These are phyloP conservation scores for Crossaster papposus DNA, from an alignment of 53 echinoderm and acorn worm genomes.

Conservation along the genomic window DNA sequence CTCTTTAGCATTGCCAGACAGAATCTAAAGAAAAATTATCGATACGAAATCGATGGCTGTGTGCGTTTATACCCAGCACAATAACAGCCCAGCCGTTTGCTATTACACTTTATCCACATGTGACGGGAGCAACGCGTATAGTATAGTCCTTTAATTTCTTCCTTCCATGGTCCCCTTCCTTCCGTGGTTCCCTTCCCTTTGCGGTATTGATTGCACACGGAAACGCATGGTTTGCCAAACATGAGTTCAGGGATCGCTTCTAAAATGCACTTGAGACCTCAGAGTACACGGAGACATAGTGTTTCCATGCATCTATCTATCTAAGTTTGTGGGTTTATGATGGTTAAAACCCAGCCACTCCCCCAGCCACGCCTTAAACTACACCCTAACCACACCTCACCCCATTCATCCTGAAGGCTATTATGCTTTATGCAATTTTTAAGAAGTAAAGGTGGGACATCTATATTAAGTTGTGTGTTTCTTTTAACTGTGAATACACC, in stretches of 20 bases:
- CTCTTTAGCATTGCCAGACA: too few species aligned
- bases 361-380: too few species aligned
- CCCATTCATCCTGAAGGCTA: too few species aligned
- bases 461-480: too few species aligned
- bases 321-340: too few species aligned
- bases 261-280: background rate
- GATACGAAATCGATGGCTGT: conserved; percentile 9
- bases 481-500: too few species aligned
- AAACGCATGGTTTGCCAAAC: conserved; percentile 44
- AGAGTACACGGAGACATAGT: background rate
- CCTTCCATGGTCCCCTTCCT: conserved; percentile 26
- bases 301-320: too few species aligned
- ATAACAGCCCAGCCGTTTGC: conserved; percentile 42
- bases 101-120: conserved; percentile 20
- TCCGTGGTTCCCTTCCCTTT: conserved; percentile 1
- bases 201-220: conserved; percentile 43
- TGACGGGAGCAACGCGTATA: conserved; percentile 32
- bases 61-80: conserved; percentile 3
- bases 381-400: too few species aligned
- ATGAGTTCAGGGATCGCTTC: conserved; percentile 10
- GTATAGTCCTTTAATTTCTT: conserved; percentile 43
- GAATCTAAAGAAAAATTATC: background rate
- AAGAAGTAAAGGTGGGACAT: too few species aligned
- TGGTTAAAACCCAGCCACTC: too few species aligned
- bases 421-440: too few species aligned